These are phyloP conservation scores for Apteryx owenii DNA, from an alignment of 2,113 vertebrate genomes.

Conservation along the genomic window DNA sequence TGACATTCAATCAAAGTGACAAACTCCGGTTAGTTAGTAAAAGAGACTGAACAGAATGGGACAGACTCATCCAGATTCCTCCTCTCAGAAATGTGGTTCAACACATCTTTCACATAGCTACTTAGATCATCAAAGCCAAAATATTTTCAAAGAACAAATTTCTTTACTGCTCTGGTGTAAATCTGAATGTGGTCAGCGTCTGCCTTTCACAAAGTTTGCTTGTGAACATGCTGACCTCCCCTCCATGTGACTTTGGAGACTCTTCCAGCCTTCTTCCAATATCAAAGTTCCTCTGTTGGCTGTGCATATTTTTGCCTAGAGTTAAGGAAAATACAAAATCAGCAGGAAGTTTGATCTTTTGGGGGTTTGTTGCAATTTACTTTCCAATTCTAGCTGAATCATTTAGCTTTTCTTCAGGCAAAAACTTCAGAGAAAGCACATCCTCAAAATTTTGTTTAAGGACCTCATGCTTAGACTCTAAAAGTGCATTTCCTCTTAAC, in stretches of 20 bases:
- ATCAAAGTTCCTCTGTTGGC: neutral
- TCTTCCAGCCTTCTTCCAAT: neutral
- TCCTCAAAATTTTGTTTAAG: neutral
- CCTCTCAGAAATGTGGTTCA: neutral
- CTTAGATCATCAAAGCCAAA: neutral
- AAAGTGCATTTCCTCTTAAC: neutral
- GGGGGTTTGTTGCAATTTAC: neutral
- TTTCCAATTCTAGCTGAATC: neutral
- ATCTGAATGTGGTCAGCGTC: neutral
- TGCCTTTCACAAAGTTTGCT: neutral
- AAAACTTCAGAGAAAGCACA: neutral
- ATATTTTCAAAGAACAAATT: neutral
- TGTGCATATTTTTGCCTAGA: neutral
- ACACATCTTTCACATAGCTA: neutral
- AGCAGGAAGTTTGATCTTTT: neutral
- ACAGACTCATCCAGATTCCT: neutral
- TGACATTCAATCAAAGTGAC: neutral
- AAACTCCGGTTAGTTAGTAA: neutral
- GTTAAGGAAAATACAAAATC: neutral
- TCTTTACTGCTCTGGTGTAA: neutral
- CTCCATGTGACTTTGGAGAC: accelerated
- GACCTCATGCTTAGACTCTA: neutral
- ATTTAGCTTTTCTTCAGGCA: neutral
- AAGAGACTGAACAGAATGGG: neutral
- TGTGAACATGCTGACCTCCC: neutral